These are phyloP conservation scores for Myiozetetes cayanensis DNA, from an alignment of 2,113 vertebrate species.

Conservation along the genomic window DNA sequence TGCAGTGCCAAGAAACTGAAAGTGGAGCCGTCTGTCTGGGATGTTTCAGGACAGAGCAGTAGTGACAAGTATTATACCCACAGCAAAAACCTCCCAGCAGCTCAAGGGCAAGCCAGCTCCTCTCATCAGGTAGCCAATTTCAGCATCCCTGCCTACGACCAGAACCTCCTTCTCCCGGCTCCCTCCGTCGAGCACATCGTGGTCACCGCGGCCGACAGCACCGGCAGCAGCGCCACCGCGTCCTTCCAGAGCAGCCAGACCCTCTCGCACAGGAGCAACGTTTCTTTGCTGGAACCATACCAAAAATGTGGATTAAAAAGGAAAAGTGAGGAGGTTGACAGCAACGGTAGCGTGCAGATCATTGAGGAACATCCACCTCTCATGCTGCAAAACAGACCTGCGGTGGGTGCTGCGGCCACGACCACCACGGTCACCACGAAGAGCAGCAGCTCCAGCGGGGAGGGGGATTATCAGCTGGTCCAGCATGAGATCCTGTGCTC, in stretches of 20 bases:
- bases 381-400: constrained; percentile 90
- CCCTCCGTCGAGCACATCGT: constrained; percentile 85
- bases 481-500: constrained; percentile 98
- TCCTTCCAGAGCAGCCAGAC: constrained; percentile 82
- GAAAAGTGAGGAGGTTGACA: constrained; percentile 97
- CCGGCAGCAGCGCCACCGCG: constrained; percentile 83
- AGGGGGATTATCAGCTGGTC: constrained; percentile 98
- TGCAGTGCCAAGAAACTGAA: constrained; percentile 96
- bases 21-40: constrained; percentile 92
- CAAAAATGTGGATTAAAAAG: constrained; percentile 95
- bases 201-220: constrained; percentile 95
- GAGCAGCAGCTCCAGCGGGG: constrained; percentile 92
- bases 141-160: constrained; percentile 86
- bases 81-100: constrained; percentile 83
- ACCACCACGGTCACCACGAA: constrained; percentile 94
- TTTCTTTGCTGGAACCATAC: constrained; percentile 85
- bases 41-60: constrained; percentile 87
- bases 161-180: constrained; percentile 80
- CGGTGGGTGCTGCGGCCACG: constrained; percentile 85
- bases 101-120: constrained; percentile 81
- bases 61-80: constrained; percentile 88
- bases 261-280: constrained; percentile 81
- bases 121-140: constrained; percentile 89
- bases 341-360: constrained; percentile 97
- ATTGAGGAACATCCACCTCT: constrained; percentile 98